Conservation (phyloP, 2,888 invertebrate genomes). For the Neoascia interrupta region DNA sequence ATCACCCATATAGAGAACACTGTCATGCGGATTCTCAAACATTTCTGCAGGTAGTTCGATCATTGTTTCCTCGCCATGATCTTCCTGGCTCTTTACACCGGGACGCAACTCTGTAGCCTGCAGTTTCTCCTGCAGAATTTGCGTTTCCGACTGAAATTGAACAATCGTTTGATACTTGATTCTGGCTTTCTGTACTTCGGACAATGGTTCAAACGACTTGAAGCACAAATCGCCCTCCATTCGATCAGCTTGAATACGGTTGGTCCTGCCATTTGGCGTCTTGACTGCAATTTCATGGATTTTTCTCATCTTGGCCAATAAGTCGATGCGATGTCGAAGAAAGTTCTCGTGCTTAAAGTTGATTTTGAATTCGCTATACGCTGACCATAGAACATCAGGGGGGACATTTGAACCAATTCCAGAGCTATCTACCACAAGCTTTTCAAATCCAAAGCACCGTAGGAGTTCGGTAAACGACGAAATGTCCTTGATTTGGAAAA, state of each 20-base stretch:
- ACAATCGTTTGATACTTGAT: conserved; percentile 71
- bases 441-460: conserved; percentile 68
- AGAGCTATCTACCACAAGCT: neutral
- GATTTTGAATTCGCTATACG: conserved; percentile 67
- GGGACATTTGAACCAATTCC: neutral
- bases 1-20: conserved; percentile 71
- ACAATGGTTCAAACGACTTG: conserved; percentile 70
- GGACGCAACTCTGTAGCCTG: conserved; percentile 63
- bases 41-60: conserved; percentile 72
- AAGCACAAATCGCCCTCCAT: conserved; percentile 71
- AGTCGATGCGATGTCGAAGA: conserved; percentile 72
- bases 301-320: conserved; percentile 70
- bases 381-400: no score
- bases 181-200: conserved; percentile 70
- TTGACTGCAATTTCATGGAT: neutral
- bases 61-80: conserved; percentile 70
- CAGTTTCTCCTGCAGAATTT: conserved; percentile 69
- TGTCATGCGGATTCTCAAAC: conserved; percentile 73
- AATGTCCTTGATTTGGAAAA: conserved; percentile 72
- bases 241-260: conserved; percentile 36
- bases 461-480: conserved; percentile 71
- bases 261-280: neutral
- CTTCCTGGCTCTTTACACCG: conserved; percentile 6
- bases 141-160: conserved; percentile 70
- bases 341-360: conserved; percentile 72